phyloP scores from a whole-genome alignment of 2,888 invertebrate genomes.

The Thyatira batis region DNA sequence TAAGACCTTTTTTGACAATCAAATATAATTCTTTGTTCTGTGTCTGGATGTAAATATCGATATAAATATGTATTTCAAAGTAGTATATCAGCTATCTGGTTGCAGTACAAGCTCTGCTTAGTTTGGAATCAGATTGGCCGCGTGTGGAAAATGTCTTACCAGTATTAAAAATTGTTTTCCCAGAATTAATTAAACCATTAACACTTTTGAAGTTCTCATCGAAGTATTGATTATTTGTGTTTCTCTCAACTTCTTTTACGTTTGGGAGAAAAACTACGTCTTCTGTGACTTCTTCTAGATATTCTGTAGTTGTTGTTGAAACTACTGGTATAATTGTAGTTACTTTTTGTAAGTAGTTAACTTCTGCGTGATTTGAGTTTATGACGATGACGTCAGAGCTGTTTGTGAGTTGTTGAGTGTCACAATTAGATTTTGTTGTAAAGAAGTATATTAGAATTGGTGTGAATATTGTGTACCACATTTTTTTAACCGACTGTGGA shows the following conservation, averaged over 20 bases:
- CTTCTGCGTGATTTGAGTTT: constrained; percentile 47
- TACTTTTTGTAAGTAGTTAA: constrained; percentile 4
- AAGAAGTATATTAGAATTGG: constrained; percentile 25
- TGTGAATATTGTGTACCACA: constrained; percentile 19
- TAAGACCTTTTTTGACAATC: too few species aligned
- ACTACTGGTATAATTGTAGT: background rate
- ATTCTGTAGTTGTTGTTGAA: constrained; percentile 5
- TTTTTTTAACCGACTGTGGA: constrained; percentile 1
- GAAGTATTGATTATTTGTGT: constrained; percentile 28
- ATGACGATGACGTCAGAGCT: constrained; percentile 45
- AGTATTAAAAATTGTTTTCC: too few species aligned
- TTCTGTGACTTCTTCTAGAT: constrained; percentile 19
- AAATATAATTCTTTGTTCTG: too few species aligned
- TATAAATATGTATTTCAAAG: too few species aligned
- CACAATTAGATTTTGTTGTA: constrained; percentile 18
- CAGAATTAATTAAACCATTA: constrained; percentile 31
- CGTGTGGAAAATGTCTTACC: too few species aligned
- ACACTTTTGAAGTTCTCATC: constrained; percentile 21
- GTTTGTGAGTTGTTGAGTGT: constrained; percentile 28
- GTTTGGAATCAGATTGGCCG: too few species aligned
- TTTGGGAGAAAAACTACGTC: constrained; percentile 59
- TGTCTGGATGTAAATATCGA: too few species aligned
- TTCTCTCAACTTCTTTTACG: constrained; percentile 25
- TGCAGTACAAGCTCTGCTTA: too few species aligned
- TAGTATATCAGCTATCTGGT: too few species aligned